Evolutionary conservation across 2,888 invertebrate genomes (phyloP).

Genomic region (Drosophila macrospina): DNA sequence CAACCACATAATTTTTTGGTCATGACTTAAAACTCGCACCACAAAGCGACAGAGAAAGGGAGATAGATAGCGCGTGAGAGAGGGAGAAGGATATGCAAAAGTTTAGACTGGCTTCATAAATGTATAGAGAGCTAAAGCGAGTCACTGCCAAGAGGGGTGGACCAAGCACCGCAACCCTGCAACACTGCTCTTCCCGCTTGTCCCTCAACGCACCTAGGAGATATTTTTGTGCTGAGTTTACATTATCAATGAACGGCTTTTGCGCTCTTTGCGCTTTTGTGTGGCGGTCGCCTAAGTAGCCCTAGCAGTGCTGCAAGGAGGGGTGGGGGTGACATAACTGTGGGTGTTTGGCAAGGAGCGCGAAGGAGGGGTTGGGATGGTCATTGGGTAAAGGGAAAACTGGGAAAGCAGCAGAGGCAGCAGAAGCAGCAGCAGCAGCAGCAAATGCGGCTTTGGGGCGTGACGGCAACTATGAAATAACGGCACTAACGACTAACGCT

Average conservation of each 20-base stretch:
- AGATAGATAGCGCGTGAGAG: background rate
- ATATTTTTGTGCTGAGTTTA: constrained; percentile 81
- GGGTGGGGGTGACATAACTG: too few species aligned
- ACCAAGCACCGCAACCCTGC: constrained; percentile 15
- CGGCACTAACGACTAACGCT: constrained; percentile 81
- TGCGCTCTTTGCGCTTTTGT: constrained; percentile 76
- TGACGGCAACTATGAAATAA: constrained; percentile 77
- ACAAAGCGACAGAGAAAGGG: constrained; percentile 13
- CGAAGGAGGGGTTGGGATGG: background rate
- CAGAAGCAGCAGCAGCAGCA: too few species aligned
- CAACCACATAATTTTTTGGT: constrained; percentile 78
- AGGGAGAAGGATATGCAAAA: constrained; percentile 53
- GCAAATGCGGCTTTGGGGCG: constrained; percentile 67
- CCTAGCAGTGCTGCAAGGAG: background rate
- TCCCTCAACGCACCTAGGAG: constrained; percentile 36
- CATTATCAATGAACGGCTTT: constrained; percentile 82
- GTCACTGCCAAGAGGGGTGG: background rate
- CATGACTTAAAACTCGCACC: constrained; percentile 65
- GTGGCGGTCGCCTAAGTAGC: constrained; percentile 73
- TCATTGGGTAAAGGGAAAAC: background rate
- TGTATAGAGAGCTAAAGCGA: constrained; percentile 37
- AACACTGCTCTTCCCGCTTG: background rate
- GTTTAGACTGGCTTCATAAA: constrained; percentile 74
- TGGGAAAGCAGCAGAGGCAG: too few species aligned
- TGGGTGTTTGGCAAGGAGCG: background rate